Conservation (phyloP, 2,888 invertebrate genomes). For the Euzetes globulus region DNA sequence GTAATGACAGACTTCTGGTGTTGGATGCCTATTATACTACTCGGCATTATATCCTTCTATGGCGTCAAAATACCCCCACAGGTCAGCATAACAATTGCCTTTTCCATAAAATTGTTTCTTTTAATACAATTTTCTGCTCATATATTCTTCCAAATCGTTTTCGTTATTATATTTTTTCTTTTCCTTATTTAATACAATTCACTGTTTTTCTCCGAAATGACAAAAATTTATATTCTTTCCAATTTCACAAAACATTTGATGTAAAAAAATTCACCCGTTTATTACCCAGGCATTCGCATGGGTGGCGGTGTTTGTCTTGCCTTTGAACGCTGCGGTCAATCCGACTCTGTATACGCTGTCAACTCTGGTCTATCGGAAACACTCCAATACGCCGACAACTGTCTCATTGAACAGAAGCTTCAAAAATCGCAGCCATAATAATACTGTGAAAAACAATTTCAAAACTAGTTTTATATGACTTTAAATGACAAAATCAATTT, state of each 20-base stretch:
- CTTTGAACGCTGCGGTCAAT: slow-evolving; percentile 53
- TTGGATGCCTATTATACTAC: slow-evolving; percentile 52
- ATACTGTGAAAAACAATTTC: background rate
- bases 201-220: too few species aligned
- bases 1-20: slow-evolving; percentile 53
- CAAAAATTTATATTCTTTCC: too few species aligned
- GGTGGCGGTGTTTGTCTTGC: slow-evolving; percentile 53
- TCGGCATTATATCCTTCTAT: slow-evolving; percentile 51
- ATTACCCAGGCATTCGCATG: slow-evolving; percentile 50
- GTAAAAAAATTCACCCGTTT: too few species aligned
- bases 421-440: background rate
- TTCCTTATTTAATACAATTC: too few species aligned
- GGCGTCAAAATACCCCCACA: slow-evolving; percentile 50
- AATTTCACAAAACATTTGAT: too few species aligned
- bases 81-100: slow-evolving; percentile 45
- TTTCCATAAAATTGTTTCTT: too few species aligned
- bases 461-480: slow-evolving; percentile 24
- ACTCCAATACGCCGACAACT: slow-evolving; percentile 7
- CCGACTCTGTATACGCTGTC: slow-evolving; percentile 52
- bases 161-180: too few species aligned
- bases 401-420: slow-evolving; percentile 18
- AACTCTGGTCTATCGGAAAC: slow-evolving; percentile 13
- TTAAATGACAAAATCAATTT: background rate
- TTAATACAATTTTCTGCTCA: too few species aligned
- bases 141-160: too few species aligned